A percentile compares a stretch with the other conserved stretches of the same genome.
Evolutionary conservation across 2,797 vertebrate species (phyloP).

Genomic region (Octomys mimax): DNA sequence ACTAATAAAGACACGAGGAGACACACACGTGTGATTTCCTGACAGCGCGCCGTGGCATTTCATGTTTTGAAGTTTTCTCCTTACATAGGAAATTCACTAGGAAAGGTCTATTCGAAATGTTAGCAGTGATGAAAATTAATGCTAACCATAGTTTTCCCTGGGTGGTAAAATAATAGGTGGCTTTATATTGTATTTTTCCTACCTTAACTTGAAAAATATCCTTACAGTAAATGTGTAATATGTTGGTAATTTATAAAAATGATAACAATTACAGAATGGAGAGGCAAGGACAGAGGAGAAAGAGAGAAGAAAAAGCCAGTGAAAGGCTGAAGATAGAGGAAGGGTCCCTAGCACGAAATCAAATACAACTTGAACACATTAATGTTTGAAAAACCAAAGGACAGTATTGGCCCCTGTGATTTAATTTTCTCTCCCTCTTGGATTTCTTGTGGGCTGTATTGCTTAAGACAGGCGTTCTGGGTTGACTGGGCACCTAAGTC

Average conservation of each 20-base stretch:
- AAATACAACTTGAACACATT: neutral
- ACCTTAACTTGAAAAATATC: slow-evolving; percentile 49
- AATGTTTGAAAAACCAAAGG: neutral
- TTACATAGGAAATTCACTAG: slow-evolving; percentile 16
- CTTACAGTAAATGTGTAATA: neutral
- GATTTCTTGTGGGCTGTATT: neutral
- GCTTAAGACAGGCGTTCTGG: slow-evolving; percentile 25
- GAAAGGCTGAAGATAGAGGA: neutral
- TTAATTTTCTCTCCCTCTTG: neutral
- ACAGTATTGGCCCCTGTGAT: neutral
- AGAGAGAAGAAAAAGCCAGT: neutral
- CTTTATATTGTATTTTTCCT: slow-evolving; percentile 29
- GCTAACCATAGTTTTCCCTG: neutral
- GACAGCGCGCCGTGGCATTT: neutral
- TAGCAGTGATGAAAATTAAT: slow-evolving; percentile 64
- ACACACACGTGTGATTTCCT: neutral
- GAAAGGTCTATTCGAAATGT: slow-evolving; percentile 54
- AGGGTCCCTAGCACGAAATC: neutral
- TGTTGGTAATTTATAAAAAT: slow-evolving; percentile 56
- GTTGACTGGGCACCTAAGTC: neutral
- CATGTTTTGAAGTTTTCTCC: slow-evolving; percentile 28
- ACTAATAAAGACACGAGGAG: slow-evolving; percentile 14
- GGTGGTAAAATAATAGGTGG: neutral
- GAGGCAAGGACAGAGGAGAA: neutral
- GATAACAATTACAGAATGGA: neutral